Base-by-base conservation (phyloP, 2,113 vertebrate species). In the Noctilio leporinus region DNA sequence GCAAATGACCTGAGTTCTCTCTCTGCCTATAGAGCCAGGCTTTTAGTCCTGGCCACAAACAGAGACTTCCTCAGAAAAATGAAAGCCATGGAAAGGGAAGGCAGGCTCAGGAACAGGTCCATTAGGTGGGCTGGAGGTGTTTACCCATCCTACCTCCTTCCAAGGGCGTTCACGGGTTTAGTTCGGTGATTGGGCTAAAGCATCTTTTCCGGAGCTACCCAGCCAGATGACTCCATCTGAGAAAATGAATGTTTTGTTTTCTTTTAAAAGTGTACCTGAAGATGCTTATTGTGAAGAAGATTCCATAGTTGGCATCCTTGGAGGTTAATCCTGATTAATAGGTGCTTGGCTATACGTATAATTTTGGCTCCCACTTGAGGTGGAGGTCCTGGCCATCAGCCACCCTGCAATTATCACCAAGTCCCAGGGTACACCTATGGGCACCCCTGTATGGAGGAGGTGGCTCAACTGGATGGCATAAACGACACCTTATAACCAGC, bases 221-320 rank as follows among this genome's bases (percentile, higher is more conserved):
- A 59, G 82, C 69, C 69, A 96, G 76, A 65, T 59, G 95, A 97
- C 89, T 92, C 92, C 59, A 45, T 92, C 57, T 49, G 95, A 94
- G 95, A 93, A 97, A 97, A 97, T 96, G 97, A 97, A 55, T 95
- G 95, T 96, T 97, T 97, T 97, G 97, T 94, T 97, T 97, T 95
- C 90, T 94, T 92, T 96, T 92, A 57, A 95, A 96, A 94, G 47
- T 95, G 55, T 77, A 90, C 75, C 67, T 22, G 73, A 95, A 97
- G 92, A 97, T 96, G 88, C 95, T 97, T 96, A 96, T 96, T 96
- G 82, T 92, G 92, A 94, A 59, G 38, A 89, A 81, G 81, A 45
- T 95, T 96, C 92, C 89, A 88, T 69, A 83, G 92, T 35, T 94
- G 91, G 86, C 93, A 93, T 95, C 82, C 92, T 86, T 76, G 64